Percentiles rank a stretch among this genome's conserved stretches.
phyloP scores from a whole-genome alignment of 2,113 vertebrate species.

The Neotragus moschatus region DNA sequence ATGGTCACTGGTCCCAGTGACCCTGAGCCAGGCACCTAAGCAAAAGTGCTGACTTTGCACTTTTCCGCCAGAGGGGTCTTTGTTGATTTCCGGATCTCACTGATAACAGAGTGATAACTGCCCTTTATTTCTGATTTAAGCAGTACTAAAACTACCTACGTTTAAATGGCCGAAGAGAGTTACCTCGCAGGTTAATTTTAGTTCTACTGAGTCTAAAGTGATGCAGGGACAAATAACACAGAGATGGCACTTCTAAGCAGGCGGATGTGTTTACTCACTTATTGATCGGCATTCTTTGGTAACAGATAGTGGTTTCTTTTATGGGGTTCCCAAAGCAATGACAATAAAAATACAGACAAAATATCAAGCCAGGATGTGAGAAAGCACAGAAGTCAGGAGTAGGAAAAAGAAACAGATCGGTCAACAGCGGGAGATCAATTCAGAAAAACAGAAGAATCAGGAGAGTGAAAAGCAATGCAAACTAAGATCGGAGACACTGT shows the following conservation, averaged over 20 bases:
- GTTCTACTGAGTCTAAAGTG: background rate
- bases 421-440: background rate
- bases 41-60: background rate
- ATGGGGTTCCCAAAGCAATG: background rate
- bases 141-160: background rate
- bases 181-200: background rate
- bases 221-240: background rate
- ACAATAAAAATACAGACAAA: background rate
- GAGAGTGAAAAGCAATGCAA: background rate
- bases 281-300: background rate
- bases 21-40: background rate
- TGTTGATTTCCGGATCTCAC: background rate
- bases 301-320: background rate
- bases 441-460: background rate
- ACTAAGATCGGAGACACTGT: background rate
- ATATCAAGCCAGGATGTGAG: background rate
- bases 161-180: constrained; percentile 52
- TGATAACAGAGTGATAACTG: background rate
- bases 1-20: background rate
- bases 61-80: background rate
- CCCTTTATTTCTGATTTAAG: background rate
- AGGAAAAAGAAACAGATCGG: background rate
- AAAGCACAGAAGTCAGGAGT: background rate
- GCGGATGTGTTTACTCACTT: background rate
- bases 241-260: accelerated